Conservation (phyloP, 2,113 vertebrate species). For the Tupaia chinensis region DNA sequence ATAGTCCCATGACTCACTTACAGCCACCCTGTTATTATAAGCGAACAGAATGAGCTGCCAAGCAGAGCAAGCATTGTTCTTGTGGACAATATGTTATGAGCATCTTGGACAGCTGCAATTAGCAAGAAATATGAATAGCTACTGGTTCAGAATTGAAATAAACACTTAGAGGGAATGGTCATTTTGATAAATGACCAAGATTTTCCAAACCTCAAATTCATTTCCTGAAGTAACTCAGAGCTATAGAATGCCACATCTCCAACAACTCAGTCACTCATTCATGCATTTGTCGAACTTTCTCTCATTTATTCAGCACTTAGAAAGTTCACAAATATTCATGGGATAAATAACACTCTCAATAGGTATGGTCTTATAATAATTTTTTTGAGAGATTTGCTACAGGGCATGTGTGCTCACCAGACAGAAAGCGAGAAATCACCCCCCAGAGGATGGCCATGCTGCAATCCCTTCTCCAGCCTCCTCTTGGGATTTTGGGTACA, state of each 20-base stretch:
- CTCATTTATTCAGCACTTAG: background rate
- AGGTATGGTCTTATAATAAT: background rate
- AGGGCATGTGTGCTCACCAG: no score
- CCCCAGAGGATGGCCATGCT: no score
- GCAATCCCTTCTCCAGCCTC: no score
- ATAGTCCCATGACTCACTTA: background rate
- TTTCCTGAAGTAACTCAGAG: background rate
- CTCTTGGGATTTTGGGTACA: no score
- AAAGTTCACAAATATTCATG: background rate
- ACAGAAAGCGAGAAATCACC: no score
- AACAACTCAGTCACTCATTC: background rate
- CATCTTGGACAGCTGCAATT: background rate
- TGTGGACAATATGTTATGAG: background rate
- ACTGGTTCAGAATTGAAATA: background rate
- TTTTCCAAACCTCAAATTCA: background rate
- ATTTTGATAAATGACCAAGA: background rate
- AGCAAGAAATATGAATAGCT: slow-evolving; percentile 14
- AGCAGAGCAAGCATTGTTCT: background rate
- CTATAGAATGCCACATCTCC: background rate
- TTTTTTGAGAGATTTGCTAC: background rate
- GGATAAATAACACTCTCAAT: background rate
- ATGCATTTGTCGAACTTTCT: background rate
- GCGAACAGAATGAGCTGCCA: background rate
- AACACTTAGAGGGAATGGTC: background rate
- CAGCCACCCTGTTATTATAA: background rate